Conservation (phyloP, 2,797 vertebrate genomes). For the Gymnodraco acuticeps region DNA sequence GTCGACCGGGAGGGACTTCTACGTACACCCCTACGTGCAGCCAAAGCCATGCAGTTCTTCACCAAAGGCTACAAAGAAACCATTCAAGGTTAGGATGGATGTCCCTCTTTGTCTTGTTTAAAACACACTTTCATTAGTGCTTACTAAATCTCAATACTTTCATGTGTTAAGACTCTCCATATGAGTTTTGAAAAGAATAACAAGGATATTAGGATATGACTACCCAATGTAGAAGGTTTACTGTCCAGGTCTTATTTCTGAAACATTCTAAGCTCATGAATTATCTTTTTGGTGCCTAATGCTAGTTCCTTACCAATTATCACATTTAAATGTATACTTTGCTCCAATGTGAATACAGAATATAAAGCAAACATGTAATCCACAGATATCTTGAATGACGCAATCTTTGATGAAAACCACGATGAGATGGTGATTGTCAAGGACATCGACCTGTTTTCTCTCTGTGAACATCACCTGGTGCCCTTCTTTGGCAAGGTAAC, state of each 20-base stretch:
- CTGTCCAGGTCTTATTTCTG: not conserved
- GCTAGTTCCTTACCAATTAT: not conserved
- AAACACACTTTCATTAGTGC: not conserved
- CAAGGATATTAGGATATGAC: not conserved
- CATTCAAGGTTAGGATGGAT: slow-evolving; percentile 66
- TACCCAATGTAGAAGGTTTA: not conserved
- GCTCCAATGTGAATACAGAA: not conserved
- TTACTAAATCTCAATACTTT: not conserved
- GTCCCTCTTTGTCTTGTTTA: not conserved
- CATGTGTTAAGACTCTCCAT: not conserved
- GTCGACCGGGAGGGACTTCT: slow-evolving; percentile 75
- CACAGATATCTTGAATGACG: slow-evolving; percentile 81
- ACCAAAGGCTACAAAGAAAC: slow-evolving; percentile 84
- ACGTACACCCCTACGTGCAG: slow-evolving; percentile 52
- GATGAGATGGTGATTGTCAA: slow-evolving; percentile 84
- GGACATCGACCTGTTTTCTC: slow-evolving; percentile 83
- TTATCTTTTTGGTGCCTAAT: not conserved
- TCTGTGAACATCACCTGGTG: slow-evolving; percentile 84
- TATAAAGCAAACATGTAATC: not conserved
- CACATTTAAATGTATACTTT: not conserved
- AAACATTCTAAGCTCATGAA: not conserved
- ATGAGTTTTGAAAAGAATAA: not conserved
- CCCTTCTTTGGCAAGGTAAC: slow-evolving; percentile 85
- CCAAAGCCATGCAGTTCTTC: slow-evolving; percentile 67
- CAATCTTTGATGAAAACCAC: slow-evolving; percentile 85